Percentiles rank a stretch among this genome's conserved stretches.
Conservation (phyloP, 1,140 invertebrate species). For the Sycobia sp. region DNA sequence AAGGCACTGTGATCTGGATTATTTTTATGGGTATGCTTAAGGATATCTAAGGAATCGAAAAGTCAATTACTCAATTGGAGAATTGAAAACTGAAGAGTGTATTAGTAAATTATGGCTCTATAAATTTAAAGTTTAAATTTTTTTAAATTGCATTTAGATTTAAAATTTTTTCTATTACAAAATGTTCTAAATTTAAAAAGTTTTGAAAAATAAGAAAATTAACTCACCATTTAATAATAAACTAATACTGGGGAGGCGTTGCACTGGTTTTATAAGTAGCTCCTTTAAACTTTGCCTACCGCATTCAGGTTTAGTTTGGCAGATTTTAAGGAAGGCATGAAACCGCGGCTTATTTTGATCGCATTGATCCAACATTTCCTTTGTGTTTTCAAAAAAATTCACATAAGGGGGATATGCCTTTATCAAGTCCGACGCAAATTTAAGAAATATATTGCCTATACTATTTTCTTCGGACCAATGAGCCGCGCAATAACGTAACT, state of each 20-base stretch:
- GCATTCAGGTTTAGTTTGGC: conserved; percentile 90
- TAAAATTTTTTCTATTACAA: not conserved
- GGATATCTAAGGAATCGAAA: conserved; percentile 73
- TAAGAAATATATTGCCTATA: conserved; percentile 86
- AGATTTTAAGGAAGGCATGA: conserved; percentile 97
- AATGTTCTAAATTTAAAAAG: not conserved
- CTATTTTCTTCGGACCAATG: conserved; percentile 84
- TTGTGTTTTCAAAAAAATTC: conserved; percentile 97
- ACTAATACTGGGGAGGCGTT: conserved; percentile 93
- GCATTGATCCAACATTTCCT: conserved; percentile 88
- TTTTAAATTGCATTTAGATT: not conserved
- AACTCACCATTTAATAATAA: conserved; percentile 86
- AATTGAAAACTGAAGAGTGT: too few species aligned
- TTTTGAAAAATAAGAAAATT: conserved; percentile 16
- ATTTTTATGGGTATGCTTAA: conserved; percentile 85
- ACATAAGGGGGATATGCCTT: conserved; percentile 97
- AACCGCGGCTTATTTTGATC: conserved; percentile 92
- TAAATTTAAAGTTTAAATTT: too few species aligned
- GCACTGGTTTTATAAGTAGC: conserved; percentile 93
- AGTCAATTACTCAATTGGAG: too few species aligned
- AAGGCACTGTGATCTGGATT: conserved; percentile 86
- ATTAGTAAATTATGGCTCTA: too few species aligned
- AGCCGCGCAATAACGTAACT: conserved; percentile 71
- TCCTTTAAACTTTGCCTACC: conserved; percentile 93
- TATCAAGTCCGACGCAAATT: conserved; percentile 79